Percentiles rank a stretch among this genome's conserved stretches.
Evolutionary conservation across 1,140 invertebrate species (phyloP).

Genomic region (Lutraria rhynchaena): DNA sequence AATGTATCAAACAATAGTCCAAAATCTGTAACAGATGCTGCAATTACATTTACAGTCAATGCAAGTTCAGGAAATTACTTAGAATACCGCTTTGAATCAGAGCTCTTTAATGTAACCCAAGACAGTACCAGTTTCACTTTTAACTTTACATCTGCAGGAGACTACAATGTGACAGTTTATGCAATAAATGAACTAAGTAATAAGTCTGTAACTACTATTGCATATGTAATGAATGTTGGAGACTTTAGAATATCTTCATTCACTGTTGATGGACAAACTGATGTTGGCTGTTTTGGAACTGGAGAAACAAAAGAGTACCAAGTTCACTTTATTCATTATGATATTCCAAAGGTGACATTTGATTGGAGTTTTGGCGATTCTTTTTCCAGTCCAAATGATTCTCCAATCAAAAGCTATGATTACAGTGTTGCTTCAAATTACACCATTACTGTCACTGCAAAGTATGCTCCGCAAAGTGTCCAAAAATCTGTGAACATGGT

Average conservation of each 20-base stretch:
- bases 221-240: slow-evolving; percentile 55
- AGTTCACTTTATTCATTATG: slow-evolving; percentile 52
- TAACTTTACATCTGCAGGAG: slow-evolving; percentile 46
- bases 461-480: slow-evolving; percentile 2
- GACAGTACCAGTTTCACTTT: slow-evolving; percentile 9
- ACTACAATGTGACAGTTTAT: slow-evolving; percentile 54
- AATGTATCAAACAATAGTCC: slow-evolving; percentile 64
- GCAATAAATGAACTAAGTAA: slow-evolving; percentile 58
- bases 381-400: background rate
- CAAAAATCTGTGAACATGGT: background rate
- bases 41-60: slow-evolving; percentile 54
- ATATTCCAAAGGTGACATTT: slow-evolving; percentile 27
- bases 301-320: slow-evolving; percentile 1
- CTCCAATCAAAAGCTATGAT: background rate
- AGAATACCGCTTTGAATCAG: slow-evolving; percentile 53
- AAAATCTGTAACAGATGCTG: slow-evolving; percentile 37
- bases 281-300: slow-evolving; percentile 21
- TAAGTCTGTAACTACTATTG: slow-evolving; percentile 7
- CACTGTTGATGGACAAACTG: slow-evolving; percentile 25
- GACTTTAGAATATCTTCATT: slow-evolving; percentile 46
- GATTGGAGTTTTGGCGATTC: slow-evolving; percentile 62
- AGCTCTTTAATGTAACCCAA: slow-evolving; percentile 26
- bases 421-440: slow-evolving; percentile 52
- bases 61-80: slow-evolving; percentile 54
- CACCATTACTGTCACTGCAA: slow-evolving; percentile 46